These are phyloP conservation scores for Oryzias melastigma DNA, from an alignment of 2,113 vertebrate species.

Conservation along the genomic window DNA sequence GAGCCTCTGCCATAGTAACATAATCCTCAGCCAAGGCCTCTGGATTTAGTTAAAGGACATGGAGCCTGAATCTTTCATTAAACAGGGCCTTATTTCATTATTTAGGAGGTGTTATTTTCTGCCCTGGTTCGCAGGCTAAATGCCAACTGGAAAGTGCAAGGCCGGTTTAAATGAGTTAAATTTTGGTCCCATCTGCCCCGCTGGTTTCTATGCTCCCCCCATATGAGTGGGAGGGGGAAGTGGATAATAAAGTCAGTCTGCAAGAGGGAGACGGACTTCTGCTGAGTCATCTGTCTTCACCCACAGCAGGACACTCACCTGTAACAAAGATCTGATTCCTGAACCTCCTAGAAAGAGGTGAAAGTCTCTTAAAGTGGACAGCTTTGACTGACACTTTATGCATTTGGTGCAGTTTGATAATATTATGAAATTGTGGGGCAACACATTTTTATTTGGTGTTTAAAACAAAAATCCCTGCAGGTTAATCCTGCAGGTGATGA, in stretches of 20 bases:
- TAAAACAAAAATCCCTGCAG: no score
- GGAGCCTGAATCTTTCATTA: conserved; percentile 71
- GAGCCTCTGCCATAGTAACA: conserved; percentile 48
- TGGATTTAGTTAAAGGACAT: conserved; percentile 60
- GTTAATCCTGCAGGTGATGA: no score
- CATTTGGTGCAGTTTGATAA: no score
- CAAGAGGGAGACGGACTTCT: conserved; percentile 35
- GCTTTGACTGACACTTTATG: no score
- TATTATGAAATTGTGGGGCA: no score
- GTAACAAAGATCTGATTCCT: conserved; percentile 24
- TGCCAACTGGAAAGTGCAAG: conserved; percentile 74
- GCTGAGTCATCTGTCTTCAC: conserved; percentile 43
- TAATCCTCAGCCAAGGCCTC: conserved; percentile 59
- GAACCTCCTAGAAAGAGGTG: conserved; percentile 39
- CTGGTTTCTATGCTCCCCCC: conserved; percentile 43
- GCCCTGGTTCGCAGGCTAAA: conserved; percentile 70
- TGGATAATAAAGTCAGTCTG: conserved; percentile 53
- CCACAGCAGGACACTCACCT: conserved; percentile 49
- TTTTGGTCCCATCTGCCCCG: conserved; percentile 75
- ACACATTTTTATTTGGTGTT: no score
- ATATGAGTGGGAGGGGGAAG: conserved; percentile 40
- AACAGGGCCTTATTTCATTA: conserved; percentile 72
- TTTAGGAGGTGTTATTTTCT: conserved; percentile 75
- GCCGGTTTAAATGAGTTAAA: conserved; percentile 70
- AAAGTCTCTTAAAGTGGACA: conserved; percentile 8